A percentile compares a stretch with the other conserved stretches of the same genome.
Conservation (phyloP, 2,113 vertebrate genomes). For the Trichechus manatus region DNA sequence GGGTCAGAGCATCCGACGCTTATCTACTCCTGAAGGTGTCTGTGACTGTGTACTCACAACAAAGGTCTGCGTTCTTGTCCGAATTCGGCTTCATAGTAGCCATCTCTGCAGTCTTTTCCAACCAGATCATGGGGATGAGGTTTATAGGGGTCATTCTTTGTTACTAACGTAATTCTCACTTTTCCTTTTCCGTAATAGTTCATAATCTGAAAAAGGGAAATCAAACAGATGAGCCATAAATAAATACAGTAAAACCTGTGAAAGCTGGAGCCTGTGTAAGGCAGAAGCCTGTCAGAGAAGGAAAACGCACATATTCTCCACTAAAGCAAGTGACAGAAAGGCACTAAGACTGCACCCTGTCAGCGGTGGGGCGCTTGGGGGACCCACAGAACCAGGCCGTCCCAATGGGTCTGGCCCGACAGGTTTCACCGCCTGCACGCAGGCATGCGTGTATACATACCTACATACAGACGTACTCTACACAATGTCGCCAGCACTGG, state of each 20-base stretch:
- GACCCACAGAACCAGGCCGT: neutral
- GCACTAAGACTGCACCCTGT: neutral
- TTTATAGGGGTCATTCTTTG: conserved; percentile 96
- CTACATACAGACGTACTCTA: neutral
- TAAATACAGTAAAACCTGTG: neutral
- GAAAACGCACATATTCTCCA: neutral
- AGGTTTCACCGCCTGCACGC: neutral
- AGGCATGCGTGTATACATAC: neutral
- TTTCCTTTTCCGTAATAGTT: conserved; percentile 95
- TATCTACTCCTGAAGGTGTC: neutral
- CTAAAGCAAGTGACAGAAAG: neutral
- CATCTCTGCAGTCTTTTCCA: conserved; percentile 98
- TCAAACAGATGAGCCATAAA: conserved; percentile 58
- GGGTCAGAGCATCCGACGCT: neutral
- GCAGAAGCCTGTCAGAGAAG: neutral
- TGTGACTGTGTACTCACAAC: conserved; percentile 91
- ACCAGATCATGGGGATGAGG: conserved; percentile 98
- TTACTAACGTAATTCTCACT: conserved; percentile 96
- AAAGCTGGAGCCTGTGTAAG: neutral
- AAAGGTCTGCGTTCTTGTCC: conserved; percentile 96
- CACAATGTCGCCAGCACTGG: neutral
- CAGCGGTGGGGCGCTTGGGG: neutral
- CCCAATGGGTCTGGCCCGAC: neutral
- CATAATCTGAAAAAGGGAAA: conserved; percentile 89
- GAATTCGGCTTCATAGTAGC: conserved; percentile 98